Evolutionary conservation across 1,140 invertebrate genomes (phyloP).

Genomic region (Drosophila setifemur): DNA sequence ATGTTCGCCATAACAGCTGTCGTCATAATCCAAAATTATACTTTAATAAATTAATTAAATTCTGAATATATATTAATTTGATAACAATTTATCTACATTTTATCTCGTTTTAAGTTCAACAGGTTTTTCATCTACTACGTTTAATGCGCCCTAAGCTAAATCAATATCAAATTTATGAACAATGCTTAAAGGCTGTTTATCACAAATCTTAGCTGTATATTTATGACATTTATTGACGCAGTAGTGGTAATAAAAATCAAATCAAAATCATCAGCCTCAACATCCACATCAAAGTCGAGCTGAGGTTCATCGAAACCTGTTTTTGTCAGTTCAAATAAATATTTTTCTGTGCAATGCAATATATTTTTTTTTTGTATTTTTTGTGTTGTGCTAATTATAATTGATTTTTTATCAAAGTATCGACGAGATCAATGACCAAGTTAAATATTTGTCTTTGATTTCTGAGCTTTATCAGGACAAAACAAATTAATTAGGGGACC

Average conservation of each 20-base stretch:
- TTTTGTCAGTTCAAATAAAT: slow-evolving; percentile 25
- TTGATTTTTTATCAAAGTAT: slow-evolving; percentile 1
- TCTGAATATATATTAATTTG: background rate
- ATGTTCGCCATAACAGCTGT: too few species aligned
- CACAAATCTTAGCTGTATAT: slow-evolving; percentile 7
- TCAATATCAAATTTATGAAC: slow-evolving; percentile 24
- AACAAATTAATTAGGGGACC: background rate
- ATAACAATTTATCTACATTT: slow-evolving; percentile 7
- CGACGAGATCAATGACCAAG: slow-evolving; percentile 38
- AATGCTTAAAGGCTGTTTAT: slow-evolving; percentile 30
- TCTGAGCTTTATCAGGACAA: slow-evolving; percentile 29
- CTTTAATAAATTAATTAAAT: too few species aligned
- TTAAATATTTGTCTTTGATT: slow-evolving; percentile 21
- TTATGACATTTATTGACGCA: slow-evolving; percentile 46
- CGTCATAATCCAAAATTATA: background rate
- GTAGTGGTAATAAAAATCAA: slow-evolving; percentile 42
- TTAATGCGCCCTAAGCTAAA: background rate
- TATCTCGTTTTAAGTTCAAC: background rate
- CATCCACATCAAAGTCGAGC: background rate
- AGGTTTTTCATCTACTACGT: background rate
- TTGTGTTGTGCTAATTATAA: background rate
- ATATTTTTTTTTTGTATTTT: slow-evolving; percentile 13
- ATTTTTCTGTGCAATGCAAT: background rate
- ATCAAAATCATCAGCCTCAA: slow-evolving; percentile 25
- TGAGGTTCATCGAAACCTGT: slow-evolving; percentile 29